These are phyloP conservation scores for Nesogale talazaci DNA, from an alignment of 2,113 vertebrate genomes.

Conservation along the genomic window DNA sequence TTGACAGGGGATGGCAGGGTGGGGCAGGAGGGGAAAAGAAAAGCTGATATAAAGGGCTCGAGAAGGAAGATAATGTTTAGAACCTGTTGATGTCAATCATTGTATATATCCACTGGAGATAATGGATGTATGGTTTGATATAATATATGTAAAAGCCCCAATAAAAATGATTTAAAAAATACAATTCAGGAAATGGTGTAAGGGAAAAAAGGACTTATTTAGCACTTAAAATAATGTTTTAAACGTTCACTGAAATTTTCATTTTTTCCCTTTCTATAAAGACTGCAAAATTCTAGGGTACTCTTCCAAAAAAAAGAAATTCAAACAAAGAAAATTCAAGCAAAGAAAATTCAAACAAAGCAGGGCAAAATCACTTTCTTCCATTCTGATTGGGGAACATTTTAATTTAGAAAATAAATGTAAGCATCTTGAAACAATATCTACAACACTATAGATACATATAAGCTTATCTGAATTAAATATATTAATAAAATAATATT, in stretches of 20 bases:
- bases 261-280: background rate
- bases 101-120: no score
- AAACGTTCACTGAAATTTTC: background rate
- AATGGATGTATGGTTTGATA: no score
- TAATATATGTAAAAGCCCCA: no score
- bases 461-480: background rate
- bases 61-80: no score
- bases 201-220: background rate
- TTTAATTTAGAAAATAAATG: background rate
- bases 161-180: background rate
- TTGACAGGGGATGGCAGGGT: no score
- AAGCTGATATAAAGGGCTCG: no score
- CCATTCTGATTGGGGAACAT: background rate
- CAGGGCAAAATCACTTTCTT: background rate
- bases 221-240: background rate
- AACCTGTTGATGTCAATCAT: no score
- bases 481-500: background rate
- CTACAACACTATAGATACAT: background rate
- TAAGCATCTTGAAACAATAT: background rate
- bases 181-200: background rate
- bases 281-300: background rate
- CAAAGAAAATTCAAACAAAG: slow-evolving; percentile 12
- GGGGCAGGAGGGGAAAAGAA: no score
- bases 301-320: background rate
- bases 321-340: background rate